Evolutionary conservation across 2,888 invertebrate species (phyloP), one percentile per base, ranked within the genome.

Genomic region (Campoletis raptor): DNA sequence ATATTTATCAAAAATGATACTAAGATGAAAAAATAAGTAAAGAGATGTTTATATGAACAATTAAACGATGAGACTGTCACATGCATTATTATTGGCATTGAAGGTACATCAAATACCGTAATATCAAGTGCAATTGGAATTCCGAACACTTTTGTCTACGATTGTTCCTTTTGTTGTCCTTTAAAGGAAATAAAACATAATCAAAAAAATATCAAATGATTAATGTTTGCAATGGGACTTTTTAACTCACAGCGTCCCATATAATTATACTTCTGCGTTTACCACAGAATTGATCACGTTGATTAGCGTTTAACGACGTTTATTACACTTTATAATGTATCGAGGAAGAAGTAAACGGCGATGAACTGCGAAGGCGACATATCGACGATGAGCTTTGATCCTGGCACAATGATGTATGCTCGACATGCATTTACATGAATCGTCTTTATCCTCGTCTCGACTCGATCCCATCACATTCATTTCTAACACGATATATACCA

Each of bases 351-450:
- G 42, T 42, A 54, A 77, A 77, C 42, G 48, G 64, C 77, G 77
- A 81, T 76, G 72, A 78, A 81, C 74, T 67, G 74, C 64, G 30
- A 74, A 30, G 42, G 57, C 61, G 66, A 57, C 45, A 78, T 42
- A 73, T 74, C 64, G 66, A 52, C 30, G 66, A 78, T 24, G 77
- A 77, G 81, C 77, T 78, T 85, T 72, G 72, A 81, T 78, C 52
- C 54, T 66, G 42, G 42, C 37, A 66, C 78, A 70, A 54, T 86
- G 79, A 86, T 85, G 84, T 80, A 88, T 86, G 73, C 77, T 86
- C 88, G 86, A 84, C 83, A 86, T 86, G 77, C 76, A 85, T 85
- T 84, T 77, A 83, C 82, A 82, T 86, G 70, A 86, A 86, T 81
- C 82, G 45, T 76, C 78, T 69, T 30, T 77, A 86, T 83, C 83